phyloP scores from a whole-genome alignment of 2,113 vertebrate genomes.

The Dipodomys merriami region DNA sequence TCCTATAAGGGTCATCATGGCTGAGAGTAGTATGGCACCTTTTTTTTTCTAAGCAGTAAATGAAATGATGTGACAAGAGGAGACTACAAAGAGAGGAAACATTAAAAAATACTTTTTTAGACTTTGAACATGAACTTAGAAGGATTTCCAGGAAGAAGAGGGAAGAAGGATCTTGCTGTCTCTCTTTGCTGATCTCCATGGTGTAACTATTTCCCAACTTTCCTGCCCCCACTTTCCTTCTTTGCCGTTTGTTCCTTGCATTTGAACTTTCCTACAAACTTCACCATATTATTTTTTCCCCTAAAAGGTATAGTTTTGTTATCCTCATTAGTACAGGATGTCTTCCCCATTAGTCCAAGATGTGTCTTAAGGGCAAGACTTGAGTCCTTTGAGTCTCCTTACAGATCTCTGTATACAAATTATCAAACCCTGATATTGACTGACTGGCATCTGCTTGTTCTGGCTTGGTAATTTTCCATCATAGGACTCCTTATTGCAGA shows the following conservation, averaged over 20 bases:
- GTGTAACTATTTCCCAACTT: constrained; percentile 2
- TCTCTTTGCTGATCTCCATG: not conserved
- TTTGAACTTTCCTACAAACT: constrained; percentile 61
- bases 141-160: constrained; percentile 20
- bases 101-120: constrained; percentile 32
- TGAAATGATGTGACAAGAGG: not conserved
- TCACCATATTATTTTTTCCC: not conserved
- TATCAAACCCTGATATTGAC: not conserved
- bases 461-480: constrained; percentile 26
- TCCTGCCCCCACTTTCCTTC: not conserved
- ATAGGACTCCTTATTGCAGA: not conserved
- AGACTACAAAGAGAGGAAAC: not conserved
- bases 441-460: constrained; percentile 15
- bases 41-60: not conserved
- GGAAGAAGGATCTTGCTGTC: not conserved
- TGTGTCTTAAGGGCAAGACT: constrained; percentile 5
- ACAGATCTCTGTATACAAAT: constrained; percentile 38
- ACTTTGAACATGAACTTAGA: constrained; percentile 67
- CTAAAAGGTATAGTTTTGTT: not conserved
- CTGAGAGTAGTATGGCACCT: not conserved
- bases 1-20: not conserved
- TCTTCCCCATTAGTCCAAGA: not conserved
- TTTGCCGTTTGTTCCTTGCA: constrained; percentile 71
- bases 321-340: not conserved
- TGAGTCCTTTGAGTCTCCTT: constrained; percentile 16